Conservation (phyloP, 2,888 invertebrate genomes). For the Endotricha flammealis region DNA sequence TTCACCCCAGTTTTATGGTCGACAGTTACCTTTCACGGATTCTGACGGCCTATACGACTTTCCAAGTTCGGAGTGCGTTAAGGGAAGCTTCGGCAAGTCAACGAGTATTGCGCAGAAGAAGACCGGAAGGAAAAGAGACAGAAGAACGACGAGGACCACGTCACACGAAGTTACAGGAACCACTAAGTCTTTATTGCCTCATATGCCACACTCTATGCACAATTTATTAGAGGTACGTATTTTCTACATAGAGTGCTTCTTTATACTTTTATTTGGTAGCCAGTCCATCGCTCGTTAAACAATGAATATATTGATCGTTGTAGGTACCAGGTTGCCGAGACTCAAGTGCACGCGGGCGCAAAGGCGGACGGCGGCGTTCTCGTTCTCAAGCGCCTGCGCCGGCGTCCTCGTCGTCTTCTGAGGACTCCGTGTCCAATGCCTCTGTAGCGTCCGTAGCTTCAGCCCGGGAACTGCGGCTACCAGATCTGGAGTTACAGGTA, state of each 20-base stretch:
- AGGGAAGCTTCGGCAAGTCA: slow-evolving; percentile 72
- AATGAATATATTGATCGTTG: not conserved
- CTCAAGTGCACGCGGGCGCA: slow-evolving; percentile 44
- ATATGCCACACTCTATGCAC: slow-evolving; percentile 74
- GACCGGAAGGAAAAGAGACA: slow-evolving; percentile 80
- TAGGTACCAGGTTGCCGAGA: slow-evolving; percentile 62
- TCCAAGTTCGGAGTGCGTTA: slow-evolving; percentile 84
- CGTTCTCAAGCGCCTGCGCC: slow-evolving; percentile 66
- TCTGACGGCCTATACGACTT: slow-evolving; percentile 89
- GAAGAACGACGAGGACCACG: slow-evolving; percentile 75
- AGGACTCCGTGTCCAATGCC: slow-evolving; percentile 61
- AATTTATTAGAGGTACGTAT: slow-evolving; percentile 79
- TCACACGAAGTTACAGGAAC: slow-evolving; percentile 66
- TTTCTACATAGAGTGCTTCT: too few species aligned
- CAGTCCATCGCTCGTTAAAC: not conserved
- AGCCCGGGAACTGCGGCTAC: slow-evolving; percentile 56
- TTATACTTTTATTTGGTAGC: not conserved
- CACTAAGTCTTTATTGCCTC: slow-evolving; percentile 75
- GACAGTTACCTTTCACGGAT: slow-evolving; percentile 85
- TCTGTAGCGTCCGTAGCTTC: slow-evolving; percentile 68
- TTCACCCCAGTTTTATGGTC: slow-evolving; percentile 85
- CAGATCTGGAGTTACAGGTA: slow-evolving; percentile 69
- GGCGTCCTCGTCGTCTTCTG: slow-evolving; percentile 61
- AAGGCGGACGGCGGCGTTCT: slow-evolving; percentile 56
- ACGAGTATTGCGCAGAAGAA: slow-evolving; percentile 77